phyloP scores from a whole-genome alignment of 2,113 vertebrate genomes.

The Peucedramus taeniatus region DNA sequence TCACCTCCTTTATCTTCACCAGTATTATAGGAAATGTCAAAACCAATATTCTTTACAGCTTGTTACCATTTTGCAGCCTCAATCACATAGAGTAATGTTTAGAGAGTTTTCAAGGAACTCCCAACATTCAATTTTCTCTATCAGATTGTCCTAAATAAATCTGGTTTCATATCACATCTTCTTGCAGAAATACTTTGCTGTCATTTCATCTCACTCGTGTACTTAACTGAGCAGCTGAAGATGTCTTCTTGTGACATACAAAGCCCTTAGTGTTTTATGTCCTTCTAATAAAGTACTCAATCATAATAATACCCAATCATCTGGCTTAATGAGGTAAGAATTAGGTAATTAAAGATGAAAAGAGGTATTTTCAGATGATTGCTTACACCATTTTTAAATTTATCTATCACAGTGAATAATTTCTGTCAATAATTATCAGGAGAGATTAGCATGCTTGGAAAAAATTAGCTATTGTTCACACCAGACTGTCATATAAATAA shows the following conservation, averaged over 20 bases:
- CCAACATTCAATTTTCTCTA: constrained; percentile 61
- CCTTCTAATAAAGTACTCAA: constrained; percentile 29
- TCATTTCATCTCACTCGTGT: background rate
- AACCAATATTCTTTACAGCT: constrained; percentile 4
- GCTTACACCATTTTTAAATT: constrained; percentile 8
- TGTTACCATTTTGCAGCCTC: constrained; percentile 26
- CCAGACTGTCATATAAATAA: background rate
- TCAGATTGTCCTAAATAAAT: constrained; percentile 64
- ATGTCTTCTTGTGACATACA: background rate
- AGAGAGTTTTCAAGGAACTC: constrained; percentile 45
- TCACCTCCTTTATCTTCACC: constrained; percentile 59
- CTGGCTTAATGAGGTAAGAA: constrained; percentile 55
- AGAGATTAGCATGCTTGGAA: background rate
- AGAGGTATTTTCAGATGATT: constrained; percentile 54
- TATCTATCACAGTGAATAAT: constrained; percentile 23
- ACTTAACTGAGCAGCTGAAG: constrained; percentile 32
- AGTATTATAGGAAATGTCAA: constrained; percentile 37
- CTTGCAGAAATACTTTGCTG: background rate
- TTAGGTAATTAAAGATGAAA: constrained; percentile 34
- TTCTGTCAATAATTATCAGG: constrained; percentile 37
- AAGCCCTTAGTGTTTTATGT: background rate
- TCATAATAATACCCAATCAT: constrained; percentile 42
- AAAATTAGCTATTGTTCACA: background rate
- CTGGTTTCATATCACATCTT: constrained; percentile 31
- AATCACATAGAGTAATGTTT: constrained; percentile 19